Evolutionary conservation across 2,888 invertebrate genomes (phyloP).

Genomic region (Oligia fasciuncula): DNA sequence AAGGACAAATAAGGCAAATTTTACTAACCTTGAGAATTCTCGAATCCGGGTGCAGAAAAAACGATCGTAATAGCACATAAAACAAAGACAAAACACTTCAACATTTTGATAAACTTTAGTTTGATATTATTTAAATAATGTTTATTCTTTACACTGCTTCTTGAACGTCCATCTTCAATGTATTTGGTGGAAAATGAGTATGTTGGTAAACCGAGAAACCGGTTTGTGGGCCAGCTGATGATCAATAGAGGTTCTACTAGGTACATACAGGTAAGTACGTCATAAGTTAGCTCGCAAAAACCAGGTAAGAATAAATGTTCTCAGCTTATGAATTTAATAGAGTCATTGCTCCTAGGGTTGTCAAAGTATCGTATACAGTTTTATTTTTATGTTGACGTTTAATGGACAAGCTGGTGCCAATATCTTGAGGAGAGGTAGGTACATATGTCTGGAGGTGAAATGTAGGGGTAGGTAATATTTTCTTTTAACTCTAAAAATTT

Average conservation of each 20-base stretch:
- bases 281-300: slow-evolving; percentile 51
- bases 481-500: not conserved
- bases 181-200: slow-evolving; percentile 37
- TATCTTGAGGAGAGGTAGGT: slow-evolving; percentile 12
- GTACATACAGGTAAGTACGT: slow-evolving; percentile 20
- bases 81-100: slow-evolving; percentile 51
- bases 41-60: slow-evolving; percentile 55
- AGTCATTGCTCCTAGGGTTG: slow-evolving; percentile 45
- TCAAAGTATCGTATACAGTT: slow-evolving; percentile 3
- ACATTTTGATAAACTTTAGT: slow-evolving; percentile 54
- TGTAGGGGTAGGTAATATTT: slow-evolving; percentile 34
- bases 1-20: slow-evolving; percentile 15
- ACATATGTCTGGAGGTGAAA: slow-evolving; percentile 49
- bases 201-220: slow-evolving; percentile 44
- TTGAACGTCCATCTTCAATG: slow-evolving; percentile 49
- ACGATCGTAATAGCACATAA: slow-evolving; percentile 55
- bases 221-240: slow-evolving; percentile 50
- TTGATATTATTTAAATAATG: slow-evolving; percentile 20
- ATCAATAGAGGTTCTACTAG: slow-evolving; percentile 47
- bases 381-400: slow-evolving; percentile 9
- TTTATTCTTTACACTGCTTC: slow-evolving; percentile 28
- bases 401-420: slow-evolving; percentile 25
- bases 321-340: slow-evolving; percentile 20
- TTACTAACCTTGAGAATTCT: slow-evolving; percentile 67
- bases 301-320: not conserved